Base-by-base conservation (phyloP, 1,140 invertebrate genomes). In the Drosophila tropicalis region DNA sequence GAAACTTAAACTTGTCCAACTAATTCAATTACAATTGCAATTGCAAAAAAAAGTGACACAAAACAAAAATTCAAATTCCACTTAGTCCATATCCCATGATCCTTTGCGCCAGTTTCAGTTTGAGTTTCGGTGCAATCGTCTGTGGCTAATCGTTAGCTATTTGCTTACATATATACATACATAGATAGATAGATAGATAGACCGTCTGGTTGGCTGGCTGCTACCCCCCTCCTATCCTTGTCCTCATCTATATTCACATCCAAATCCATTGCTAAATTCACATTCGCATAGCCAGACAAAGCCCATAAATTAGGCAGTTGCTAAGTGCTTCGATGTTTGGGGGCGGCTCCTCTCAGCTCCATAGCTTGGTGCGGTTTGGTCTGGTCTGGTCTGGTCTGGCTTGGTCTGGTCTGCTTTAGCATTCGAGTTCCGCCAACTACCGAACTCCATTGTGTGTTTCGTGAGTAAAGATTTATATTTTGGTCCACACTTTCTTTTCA, bases 91-190 rank as follows among this genome's bases (percentile, higher is more conserved):
- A 22, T n/a, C n/a, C 34, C 47, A 15, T 0, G 5, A 7, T 29
- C 41, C 44, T 9, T 34, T 51, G 19, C 44, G 29, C 67, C 67
- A 10, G 47, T 44, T 61, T 67, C 79, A 80, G 84, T 87, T 61
- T 71, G 76, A 80, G 83, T 87, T 87, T 74, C 84, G 79, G 76
- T 87, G 84, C 79, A 89, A 89, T 86, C 76, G 84, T 83, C 83
- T 83, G 83, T 87, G 79, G 68, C 83, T 86, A 86, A 86, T 86
- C 83, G 85, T 58, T 64, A 58, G 76, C 72, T 83, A 89, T 89
- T 87, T 89, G 72, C 76, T 68, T 72, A 60, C 19, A 36, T 29
- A 62, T 67, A 44, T 3, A 36, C 34, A 36, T 12, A 36, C 34
- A 36, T 12, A 12, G 0, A 36, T 10, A 36, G 34, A 36, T 34